Conservation (phyloP, 2,113 vertebrate species). For the Cephalopholis sonnerati region DNA sequence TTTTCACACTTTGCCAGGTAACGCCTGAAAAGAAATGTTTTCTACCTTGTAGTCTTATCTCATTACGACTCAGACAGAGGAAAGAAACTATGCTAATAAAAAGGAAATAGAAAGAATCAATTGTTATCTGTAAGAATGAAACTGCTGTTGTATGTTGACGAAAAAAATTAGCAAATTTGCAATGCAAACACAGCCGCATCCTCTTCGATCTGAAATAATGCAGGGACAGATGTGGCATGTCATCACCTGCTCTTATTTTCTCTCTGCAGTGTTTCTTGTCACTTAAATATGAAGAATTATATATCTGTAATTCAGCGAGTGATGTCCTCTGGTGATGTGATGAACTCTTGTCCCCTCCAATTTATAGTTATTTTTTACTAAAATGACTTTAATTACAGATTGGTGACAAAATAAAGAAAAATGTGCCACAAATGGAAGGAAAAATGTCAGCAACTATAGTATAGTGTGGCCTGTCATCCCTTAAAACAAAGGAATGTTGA, state of each 20-base stretch:
- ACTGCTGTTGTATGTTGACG: not conserved
- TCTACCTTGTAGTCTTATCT: not conserved
- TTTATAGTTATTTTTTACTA: too few species aligned
- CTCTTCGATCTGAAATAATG: not conserved
- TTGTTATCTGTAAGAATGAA: not conserved
- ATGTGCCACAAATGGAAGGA: too few species aligned
- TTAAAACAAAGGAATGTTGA: not conserved
- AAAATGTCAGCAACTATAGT: too few species aligned
- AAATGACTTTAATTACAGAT: too few species aligned
- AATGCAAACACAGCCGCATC: not conserved
- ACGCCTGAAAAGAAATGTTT: slow-evolving; percentile 10
- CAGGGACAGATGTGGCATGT: not conserved
- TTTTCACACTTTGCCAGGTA: slow-evolving; percentile 5
- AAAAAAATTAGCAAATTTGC: not conserved
- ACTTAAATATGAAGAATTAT: too few species aligned
- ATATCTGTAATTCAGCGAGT: too few species aligned
- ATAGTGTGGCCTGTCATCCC: too few species aligned
- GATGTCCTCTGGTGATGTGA: too few species aligned
- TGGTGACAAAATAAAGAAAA: too few species aligned
- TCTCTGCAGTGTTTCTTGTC: not conserved
- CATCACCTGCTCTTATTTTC: not conserved
- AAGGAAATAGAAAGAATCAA: not conserved
- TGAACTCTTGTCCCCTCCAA: too few species aligned
- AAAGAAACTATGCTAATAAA: not conserved
- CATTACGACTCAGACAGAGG: not conserved